These are phyloP conservation scores for Nycteola revayana DNA, from an alignment of 2,888 invertebrate species.

Conservation along the genomic window DNA sequence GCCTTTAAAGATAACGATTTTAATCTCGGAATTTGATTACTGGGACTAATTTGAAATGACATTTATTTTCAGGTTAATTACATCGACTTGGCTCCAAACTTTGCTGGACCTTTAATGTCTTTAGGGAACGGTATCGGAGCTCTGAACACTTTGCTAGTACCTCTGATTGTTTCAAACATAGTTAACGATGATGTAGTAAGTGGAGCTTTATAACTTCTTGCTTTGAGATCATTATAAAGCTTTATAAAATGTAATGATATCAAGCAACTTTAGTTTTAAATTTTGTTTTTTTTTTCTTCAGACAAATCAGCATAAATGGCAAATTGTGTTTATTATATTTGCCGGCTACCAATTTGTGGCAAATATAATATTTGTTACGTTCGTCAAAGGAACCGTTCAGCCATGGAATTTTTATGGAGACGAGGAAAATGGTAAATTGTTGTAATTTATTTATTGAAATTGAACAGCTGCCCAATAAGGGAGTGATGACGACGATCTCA, in stretches of 20 bases:
- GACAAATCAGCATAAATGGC: slow-evolving; percentile 79
- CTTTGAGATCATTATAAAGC: too few species aligned
- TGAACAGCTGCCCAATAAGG: too few species aligned
- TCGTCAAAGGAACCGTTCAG: slow-evolving; percentile 85
- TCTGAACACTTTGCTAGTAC: slow-evolving; percentile 86
- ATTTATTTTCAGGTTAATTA: slow-evolving; percentile 87
- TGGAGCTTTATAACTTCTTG: too few species aligned
- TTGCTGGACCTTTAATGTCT: slow-evolving; percentile 90
- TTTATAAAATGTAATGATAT: too few species aligned
- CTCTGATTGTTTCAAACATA: slow-evolving; percentile 85
- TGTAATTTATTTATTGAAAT: too few species aligned
- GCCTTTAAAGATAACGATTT: too few species aligned
- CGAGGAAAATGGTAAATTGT: slow-evolving; percentile 36
- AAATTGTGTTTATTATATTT: slow-evolving; percentile 85
- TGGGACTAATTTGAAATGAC: too few species aligned
- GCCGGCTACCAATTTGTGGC: slow-evolving; percentile 83
- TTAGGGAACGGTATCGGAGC: slow-evolving; percentile 88
- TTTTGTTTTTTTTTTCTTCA: too few species aligned
- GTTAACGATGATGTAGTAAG: slow-evolving; percentile 77
- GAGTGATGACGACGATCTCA: too few species aligned
- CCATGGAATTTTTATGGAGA: slow-evolving; percentile 85
- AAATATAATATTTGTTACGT: slow-evolving; percentile 84
- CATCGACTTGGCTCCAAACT: slow-evolving; percentile 90
- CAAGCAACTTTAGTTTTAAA: too few species aligned
- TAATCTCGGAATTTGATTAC: too few species aligned